A percentile compares a stretch with the other conserved stretches of the same genome.
These are phyloP conservation scores for Neodontobutis hainanensis DNA, from an alignment of 2,113 vertebrate genomes.

Conservation along the genomic window DNA sequence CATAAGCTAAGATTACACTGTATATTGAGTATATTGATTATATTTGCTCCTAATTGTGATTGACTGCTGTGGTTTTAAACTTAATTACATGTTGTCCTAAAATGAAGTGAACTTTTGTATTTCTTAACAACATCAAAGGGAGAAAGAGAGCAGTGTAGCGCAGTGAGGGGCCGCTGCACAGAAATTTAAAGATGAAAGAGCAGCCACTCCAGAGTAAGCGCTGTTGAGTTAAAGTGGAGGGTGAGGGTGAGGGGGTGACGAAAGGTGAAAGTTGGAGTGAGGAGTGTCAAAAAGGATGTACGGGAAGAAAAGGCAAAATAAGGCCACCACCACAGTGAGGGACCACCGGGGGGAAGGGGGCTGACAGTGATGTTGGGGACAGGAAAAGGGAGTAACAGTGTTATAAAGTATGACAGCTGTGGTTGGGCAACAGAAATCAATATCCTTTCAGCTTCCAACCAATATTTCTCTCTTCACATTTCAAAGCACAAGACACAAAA, in stretches of 20 bases:
- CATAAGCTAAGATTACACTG: too few species aligned
- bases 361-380: constrained; percentile 7
- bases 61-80: not conserved
- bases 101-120: constrained; percentile 24
- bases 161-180: constrained; percentile 20
- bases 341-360: not conserved
- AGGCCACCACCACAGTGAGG: constrained; percentile 1
- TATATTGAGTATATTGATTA: too few species aligned
- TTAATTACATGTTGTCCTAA: constrained; percentile 13
- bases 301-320: not conserved
- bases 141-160: constrained; percentile 33
- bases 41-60: too few species aligned
- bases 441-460: constrained; percentile 38
- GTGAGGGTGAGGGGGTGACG: not conserved
- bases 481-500: not conserved
- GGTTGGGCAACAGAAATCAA: constrained; percentile 45
- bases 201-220: constrained; percentile 28
- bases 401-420: constrained; percentile 29
- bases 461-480: constrained; percentile 29
- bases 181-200: constrained; percentile 52
- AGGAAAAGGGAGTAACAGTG: constrained; percentile 5
- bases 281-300: constrained; percentile 1
- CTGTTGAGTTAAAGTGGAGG: not conserved
- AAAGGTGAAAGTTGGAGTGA: not conserved
- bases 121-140: constrained; percentile 45